Conservation (phyloP, 2,888 invertebrate genomes). For the Aleiodes testaceus region DNA sequence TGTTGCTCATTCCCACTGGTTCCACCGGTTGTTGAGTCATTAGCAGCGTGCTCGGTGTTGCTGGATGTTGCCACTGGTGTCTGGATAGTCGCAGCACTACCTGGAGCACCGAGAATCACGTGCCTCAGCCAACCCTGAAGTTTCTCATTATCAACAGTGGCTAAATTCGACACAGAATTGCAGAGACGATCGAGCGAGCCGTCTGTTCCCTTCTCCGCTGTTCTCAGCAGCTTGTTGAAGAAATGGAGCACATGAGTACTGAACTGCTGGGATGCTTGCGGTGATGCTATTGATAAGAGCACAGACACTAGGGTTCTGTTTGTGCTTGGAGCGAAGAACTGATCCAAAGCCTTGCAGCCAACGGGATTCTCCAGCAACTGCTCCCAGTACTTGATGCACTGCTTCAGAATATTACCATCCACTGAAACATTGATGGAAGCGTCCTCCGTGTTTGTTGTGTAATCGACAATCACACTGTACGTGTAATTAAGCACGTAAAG, state of each 20-base stretch:
- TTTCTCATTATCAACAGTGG: slow-evolving; percentile 78
- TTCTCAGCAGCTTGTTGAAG: slow-evolving; percentile 83
- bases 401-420: slow-evolving; percentile 78
- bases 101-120: slow-evolving; percentile 77
- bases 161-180: slow-evolving; percentile 79
- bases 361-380: slow-evolving; percentile 87
- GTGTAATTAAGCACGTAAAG: slow-evolving; percentile 80
- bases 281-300: slow-evolving; percentile 86
- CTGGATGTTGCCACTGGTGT: slow-evolving; percentile 71
- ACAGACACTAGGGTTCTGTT: slow-evolving; percentile 84
- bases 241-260: slow-evolving; percentile 86
- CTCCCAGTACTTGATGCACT: slow-evolving; percentile 89
- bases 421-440: slow-evolving; percentile 71
- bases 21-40: slow-evolving; percentile 72
- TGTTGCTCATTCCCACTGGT: slow-evolving; percentile 25
- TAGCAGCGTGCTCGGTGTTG: neutral
- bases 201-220: slow-evolving; percentile 72
- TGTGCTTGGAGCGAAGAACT: slow-evolving; percentile 82
- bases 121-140: slow-evolving; percentile 80
- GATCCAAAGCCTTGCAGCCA: slow-evolving; percentile 87
- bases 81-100: slow-evolving; percentile 72
- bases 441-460: slow-evolving; percentile 72
- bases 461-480: slow-evolving; percentile 80
- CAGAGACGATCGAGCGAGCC: slow-evolving; percentile 81
- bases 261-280: slow-evolving; percentile 81